A percentile compares a stretch with the other conserved stretches of the same genome.
phyloP scores from a whole-genome alignment of 1,140 invertebrate genomes.

The Parapsyche elsis region DNA sequence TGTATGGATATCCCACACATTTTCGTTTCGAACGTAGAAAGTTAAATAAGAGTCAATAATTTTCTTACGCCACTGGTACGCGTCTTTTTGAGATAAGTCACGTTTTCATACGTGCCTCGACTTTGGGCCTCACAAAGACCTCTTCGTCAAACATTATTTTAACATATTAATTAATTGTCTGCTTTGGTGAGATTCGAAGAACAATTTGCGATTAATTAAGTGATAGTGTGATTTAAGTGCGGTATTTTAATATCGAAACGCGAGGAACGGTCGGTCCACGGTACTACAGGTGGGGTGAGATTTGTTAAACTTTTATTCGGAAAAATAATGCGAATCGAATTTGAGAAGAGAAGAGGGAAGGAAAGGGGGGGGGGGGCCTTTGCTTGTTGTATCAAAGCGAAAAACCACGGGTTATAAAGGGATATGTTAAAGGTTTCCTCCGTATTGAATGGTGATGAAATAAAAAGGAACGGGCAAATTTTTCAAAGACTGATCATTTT shows the following conservation, averaged over 20 bases:
- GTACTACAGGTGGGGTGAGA: not conserved
- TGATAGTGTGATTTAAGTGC: not conserved
- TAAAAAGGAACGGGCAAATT: conserved; percentile 19
- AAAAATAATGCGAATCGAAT: not conserved
- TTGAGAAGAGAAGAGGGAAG: not conserved
- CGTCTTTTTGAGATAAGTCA: conserved; percentile 17
- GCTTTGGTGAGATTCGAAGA: not conserved
- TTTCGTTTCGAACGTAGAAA: not conserved
- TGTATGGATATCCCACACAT: not conserved
- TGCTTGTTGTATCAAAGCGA: conserved; percentile 23
- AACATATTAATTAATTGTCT: conserved; percentile 12
- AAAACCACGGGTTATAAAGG: conserved; percentile 11
- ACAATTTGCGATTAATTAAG: not conserved
- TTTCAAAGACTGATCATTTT: conserved; percentile 32
- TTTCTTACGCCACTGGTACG: conserved; percentile 10
- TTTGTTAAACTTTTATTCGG: conserved; percentile 16
- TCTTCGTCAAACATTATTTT: conserved; percentile 28
- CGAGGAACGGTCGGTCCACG: too few species aligned
- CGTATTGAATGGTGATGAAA: conserved; percentile 25
- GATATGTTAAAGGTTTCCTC: conserved; percentile 28
- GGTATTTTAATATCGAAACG: too few species aligned
- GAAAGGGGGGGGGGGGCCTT: not conserved
- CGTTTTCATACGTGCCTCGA: conserved; percentile 3
- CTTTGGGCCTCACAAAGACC: not conserved
- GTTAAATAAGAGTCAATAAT: conserved; percentile 25